Percentiles rank a stretch among this genome's conserved stretches.
Conservation (phyloP, 2,113 vertebrate genomes). For the Brachyistius frenatus region DNA sequence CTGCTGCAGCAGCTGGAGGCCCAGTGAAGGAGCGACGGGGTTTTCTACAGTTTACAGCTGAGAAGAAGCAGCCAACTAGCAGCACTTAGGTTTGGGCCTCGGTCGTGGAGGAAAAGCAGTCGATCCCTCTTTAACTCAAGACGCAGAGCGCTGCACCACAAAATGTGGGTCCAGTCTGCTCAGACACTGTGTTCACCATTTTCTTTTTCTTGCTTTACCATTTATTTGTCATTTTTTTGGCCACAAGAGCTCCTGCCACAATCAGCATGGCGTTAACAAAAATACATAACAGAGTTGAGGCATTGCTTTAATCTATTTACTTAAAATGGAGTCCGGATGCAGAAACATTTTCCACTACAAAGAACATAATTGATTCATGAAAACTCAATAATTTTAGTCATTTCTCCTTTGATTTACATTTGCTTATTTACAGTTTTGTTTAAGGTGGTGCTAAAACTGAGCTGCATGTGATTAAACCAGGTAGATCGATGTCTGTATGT, state of each 20-base stretch:
- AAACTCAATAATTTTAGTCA: neutral
- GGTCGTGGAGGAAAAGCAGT: constrained; percentile 64
- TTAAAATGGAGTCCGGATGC: neutral
- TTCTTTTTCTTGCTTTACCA: constrained; percentile 1
- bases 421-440: neutral
- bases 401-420: neutral
- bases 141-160: constrained; percentile 39
- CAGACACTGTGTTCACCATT: constrained; percentile 70
- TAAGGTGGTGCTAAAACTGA: neutral
- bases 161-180: constrained; percentile 55
- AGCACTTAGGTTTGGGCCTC: constrained; percentile 78
- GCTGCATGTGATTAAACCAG: too few relatives aligned
- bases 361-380: neutral
- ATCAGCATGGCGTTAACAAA: constrained; percentile 25
- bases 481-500: too few relatives aligned
- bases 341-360: too few relatives aligned
- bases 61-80: constrained; percentile 63
- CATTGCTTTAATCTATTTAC: too few relatives aligned
- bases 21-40: constrained; percentile 83
- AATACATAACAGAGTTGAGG: neutral
- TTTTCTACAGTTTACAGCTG: constrained; percentile 55
- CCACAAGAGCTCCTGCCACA: constrained; percentile 44
- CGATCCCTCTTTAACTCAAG: constrained; percentile 57
- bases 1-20: constrained; percentile 91
- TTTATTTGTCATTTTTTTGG: constrained; percentile 31